Percentiles rank a stretch among this genome's conserved stretches.
These are phyloP conservation scores for Philopotamus ludificatus DNA, from an alignment of 1,140 invertebrate species.

Conservation along the genomic window DNA sequence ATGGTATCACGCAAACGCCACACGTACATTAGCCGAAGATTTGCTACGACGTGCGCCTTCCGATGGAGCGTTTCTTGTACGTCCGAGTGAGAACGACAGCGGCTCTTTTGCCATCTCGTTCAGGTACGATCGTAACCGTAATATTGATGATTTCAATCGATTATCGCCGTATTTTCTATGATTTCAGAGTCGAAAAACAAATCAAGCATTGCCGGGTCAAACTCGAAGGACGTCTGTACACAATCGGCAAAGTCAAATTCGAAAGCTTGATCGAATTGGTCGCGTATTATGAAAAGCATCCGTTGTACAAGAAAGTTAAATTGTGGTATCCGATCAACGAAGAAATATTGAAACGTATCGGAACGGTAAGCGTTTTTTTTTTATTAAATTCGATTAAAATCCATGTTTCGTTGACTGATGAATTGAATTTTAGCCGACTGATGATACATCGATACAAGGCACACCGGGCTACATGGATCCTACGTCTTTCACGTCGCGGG, in stretches of 20 bases:
- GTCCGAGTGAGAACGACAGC: constrained; percentile 81
- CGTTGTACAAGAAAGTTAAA: constrained; percentile 87
- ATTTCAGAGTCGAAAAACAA: constrained; percentile 79
- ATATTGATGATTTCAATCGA: constrained; percentile 35
- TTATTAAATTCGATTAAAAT: not conserved
- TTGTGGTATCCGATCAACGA: constrained; percentile 85
- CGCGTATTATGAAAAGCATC: constrained; percentile 85
- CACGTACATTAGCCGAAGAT: constrained; percentile 81
- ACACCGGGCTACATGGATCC: constrained; percentile 89
- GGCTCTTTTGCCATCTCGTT: constrained; percentile 94
- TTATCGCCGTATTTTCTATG: too few relatives aligned
- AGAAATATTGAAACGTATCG: constrained; percentile 66
- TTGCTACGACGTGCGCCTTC: constrained; percentile 76
- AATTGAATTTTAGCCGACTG: constrained; percentile 40
- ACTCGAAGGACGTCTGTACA: constrained; percentile 85
- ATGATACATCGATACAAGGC: constrained; percentile 70
- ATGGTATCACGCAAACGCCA: constrained; percentile 87
- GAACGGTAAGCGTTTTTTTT: constrained; percentile 59
- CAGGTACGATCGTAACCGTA: constrained; percentile 61
- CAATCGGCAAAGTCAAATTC: constrained; percentile 87
- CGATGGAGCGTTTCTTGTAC: constrained; percentile 90
- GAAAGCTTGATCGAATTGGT: constrained; percentile 93
- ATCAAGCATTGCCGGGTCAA: constrained; percentile 96
- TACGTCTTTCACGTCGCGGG: constrained; percentile 67
- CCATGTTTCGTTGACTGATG: not conserved